Evolutionary conservation across 1,140 invertebrate species (phyloP).

Genomic region (Nephila pilipes): DNA sequence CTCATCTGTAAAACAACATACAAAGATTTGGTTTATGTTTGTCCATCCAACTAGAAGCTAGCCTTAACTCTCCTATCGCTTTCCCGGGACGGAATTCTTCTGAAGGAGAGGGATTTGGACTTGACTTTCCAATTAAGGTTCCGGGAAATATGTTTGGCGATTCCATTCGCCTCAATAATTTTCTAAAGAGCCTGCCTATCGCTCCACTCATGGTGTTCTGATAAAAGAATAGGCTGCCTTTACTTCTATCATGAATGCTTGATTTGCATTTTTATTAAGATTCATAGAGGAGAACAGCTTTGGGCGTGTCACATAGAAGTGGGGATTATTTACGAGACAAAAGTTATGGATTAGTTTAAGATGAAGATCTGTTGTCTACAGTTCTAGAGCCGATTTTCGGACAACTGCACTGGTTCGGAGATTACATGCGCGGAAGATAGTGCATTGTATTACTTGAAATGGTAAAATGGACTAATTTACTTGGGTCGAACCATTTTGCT

Average conservation of each 20-base stretch:
- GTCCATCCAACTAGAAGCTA: constrained; percentile 11
- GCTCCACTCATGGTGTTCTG: neutral
- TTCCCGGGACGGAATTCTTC: neutral
- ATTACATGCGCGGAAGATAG: too few relatives aligned
- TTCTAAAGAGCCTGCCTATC: constrained; percentile 11
- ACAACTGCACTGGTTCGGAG: too few relatives aligned
- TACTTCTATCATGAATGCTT: neutral
- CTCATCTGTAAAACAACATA: constrained; percentile 66
- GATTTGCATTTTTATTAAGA: constrained; percentile 24
- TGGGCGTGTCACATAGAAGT: neutral
- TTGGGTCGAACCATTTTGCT: too few relatives aligned
- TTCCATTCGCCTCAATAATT: constrained; percentile 4
- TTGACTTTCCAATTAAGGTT: constrained; percentile 47
- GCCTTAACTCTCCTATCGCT: constrained; percentile 7
- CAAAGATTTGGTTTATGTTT: constrained; percentile 37
- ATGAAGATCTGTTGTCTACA: too few relatives aligned
- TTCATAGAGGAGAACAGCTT: neutral
- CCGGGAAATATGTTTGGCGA: constrained; percentile 58
- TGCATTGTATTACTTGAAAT: too few relatives aligned
- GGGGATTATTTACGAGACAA: neutral
- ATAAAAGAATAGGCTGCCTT: neutral
- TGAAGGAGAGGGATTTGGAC: constrained; percentile 28
- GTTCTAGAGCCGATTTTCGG: too few relatives aligned
- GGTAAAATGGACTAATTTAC: too few relatives aligned
- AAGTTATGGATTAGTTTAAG: too few relatives aligned